A percentile compares a stretch with the other conserved stretches of the same genome.
Conservation (phyloP, 2,797 vertebrate species). For the Enteromius thamalakanensis region DNA sequence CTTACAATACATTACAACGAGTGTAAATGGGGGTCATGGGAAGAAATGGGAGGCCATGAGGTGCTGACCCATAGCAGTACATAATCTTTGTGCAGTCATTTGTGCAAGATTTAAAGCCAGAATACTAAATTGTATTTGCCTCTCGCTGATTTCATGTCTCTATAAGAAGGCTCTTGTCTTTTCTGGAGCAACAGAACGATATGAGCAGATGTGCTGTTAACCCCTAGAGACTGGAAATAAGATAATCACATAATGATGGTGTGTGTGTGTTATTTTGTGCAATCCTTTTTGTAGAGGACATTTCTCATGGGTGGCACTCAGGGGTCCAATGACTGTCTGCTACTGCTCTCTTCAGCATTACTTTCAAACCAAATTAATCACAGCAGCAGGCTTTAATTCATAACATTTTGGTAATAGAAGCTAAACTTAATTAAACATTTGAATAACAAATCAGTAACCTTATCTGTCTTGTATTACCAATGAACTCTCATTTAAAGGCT, state of each 20-base stretch:
- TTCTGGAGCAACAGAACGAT: not conserved
- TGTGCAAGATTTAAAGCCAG: not conserved
- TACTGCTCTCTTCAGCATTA: not conserved
- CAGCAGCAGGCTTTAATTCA: not conserved
- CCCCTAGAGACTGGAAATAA: constrained; percentile 24
- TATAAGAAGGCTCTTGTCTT: not conserved
- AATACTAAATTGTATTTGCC: not conserved
- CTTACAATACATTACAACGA: not conserved
- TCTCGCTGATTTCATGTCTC: not conserved
- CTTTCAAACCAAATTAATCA: not conserved
- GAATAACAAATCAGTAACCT: not conserved
- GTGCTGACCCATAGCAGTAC: not conserved
- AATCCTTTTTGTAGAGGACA: constrained; percentile 18
- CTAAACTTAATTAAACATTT: not conserved
- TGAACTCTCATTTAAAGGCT: not conserved
- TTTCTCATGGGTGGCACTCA: not conserved
- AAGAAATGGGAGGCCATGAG: not conserved
- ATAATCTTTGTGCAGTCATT: not conserved
- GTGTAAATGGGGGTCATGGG: not conserved
- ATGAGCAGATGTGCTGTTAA: constrained; percentile 23
- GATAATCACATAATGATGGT: constrained; percentile 12
- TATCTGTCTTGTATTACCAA: not conserved
- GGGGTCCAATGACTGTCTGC: not conserved
- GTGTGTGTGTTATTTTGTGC: not conserved
- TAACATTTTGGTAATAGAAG: not conserved